phyloP scores from a whole-genome alignment of 2,888 invertebrate species.

The Chloroclysta siterata region DNA sequence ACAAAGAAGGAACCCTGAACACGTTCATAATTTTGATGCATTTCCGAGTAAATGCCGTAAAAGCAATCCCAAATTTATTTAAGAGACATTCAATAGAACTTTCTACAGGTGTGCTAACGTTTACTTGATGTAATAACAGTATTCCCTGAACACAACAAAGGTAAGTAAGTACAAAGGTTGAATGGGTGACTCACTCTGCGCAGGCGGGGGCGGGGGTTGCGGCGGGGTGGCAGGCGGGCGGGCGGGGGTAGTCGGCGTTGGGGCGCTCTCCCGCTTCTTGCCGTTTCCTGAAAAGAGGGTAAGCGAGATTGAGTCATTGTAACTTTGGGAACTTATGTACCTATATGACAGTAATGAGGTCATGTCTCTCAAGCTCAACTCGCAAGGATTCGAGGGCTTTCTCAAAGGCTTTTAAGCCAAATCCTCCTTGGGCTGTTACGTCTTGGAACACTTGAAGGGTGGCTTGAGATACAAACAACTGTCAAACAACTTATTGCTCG shows the following conservation, averaged over 20 bases:
- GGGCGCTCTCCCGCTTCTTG: constrained; percentile 80
- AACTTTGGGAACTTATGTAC: constrained; percentile 1
- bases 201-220: constrained; percentile 60
- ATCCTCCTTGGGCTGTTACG: no score
- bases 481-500: no score
- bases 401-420: background rate
- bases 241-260: constrained; percentile 66
- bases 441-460: no score
- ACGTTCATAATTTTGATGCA: no score
- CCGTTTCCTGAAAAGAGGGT: constrained; percentile 74
- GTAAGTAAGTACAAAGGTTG: constrained; percentile 17
- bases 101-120: constrained; percentile 1
- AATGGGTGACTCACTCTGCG: constrained; percentile 71
- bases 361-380: background rate
- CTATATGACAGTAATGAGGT: constrained; percentile 9
- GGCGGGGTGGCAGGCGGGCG: constrained; percentile 68
- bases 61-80: background rate
- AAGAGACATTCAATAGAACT: background rate
- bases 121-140: background rate
- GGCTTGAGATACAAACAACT: no score
- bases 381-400: background rate
- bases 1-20: no score
- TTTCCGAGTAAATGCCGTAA: background rate
- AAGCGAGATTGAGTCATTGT: constrained; percentile 37
- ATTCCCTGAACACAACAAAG: constrained; percentile 14